phyloP scores from a whole-genome alignment of 2,888 invertebrate genomes.

The Pseudococcus longispinus region DNA sequence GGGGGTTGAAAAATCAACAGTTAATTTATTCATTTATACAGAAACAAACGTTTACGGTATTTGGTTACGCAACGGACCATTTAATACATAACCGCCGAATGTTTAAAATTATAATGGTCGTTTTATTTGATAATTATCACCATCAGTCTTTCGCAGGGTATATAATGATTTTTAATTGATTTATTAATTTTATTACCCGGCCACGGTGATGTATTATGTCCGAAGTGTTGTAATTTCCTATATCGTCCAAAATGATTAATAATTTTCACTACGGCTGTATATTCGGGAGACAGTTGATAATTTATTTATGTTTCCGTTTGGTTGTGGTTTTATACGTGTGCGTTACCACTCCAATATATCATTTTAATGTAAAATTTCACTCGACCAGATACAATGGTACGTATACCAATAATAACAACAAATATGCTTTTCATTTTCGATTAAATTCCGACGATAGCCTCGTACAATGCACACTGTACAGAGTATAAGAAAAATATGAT shows the following conservation, averaged over 20 bases:
- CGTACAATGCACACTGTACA: no score
- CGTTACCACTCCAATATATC: constrained; percentile 6
- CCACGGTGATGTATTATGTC: constrained; percentile 19
- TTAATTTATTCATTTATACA: constrained; percentile 6
- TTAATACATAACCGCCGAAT: neutral
- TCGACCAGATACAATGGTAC: neutral
- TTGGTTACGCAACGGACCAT: neutral
- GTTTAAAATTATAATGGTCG: neutral
- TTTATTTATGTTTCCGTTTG: constrained; percentile 42
- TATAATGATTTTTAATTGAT: constrained; percentile 19
- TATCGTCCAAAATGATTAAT: constrained; percentile 31
- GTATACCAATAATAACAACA: neutral
- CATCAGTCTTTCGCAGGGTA: neutral
- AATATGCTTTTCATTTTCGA: constrained; percentile 3
- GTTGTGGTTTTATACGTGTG: constrained; percentile 7
- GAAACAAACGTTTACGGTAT: neutral
- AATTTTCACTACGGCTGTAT: constrained; percentile 9
- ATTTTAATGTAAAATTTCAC: constrained; percentile 24
- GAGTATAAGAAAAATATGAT: neutral
- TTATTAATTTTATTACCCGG: constrained; percentile 20
- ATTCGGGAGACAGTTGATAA: constrained; percentile 32
- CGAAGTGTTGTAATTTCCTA: constrained; percentile 39
- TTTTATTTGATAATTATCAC: constrained; percentile 18
- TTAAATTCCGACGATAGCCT: neutral
- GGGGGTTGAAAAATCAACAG: neutral